These are phyloP conservation scores for Bellardia bayeri DNA, from an alignment of 2,888 invertebrate species.

Conservation along the genomic window DNA sequence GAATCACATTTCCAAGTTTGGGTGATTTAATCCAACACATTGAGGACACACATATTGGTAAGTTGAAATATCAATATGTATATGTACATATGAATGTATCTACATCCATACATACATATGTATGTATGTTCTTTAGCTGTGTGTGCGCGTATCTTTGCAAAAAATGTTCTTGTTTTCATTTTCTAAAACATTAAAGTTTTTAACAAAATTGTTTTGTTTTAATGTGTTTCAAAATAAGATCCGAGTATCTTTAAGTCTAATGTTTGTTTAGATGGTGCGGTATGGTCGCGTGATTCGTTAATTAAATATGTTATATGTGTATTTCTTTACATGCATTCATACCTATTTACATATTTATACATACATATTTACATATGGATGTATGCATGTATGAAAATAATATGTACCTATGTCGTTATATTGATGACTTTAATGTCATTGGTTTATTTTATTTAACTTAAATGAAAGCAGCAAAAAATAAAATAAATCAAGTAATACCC, in stretches of 20 bases:
- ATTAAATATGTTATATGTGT: constrained; percentile 37
- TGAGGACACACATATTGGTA: constrained; percentile 94
- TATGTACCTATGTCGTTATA: not conserved
- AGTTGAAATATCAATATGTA: constrained; percentile 73
- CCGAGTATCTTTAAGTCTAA: not conserved
- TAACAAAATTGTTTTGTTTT: constrained; percentile 6
- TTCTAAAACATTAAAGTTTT: constrained; percentile 29
- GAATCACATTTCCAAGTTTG: constrained; percentile 92
- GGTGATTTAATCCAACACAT: constrained; percentile 94
- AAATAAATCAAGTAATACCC: not conserved
- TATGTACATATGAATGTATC: constrained; percentile 9
- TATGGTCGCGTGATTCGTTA: constrained; percentile 70
- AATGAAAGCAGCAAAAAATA: not conserved
- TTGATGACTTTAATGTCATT: constrained; percentile 42
- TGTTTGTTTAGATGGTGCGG: constrained; percentile 20
- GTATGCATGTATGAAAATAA: not conserved
- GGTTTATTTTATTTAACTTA: not conserved
- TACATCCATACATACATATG: not conserved
- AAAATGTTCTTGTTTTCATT: constrained; percentile 16
- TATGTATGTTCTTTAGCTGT: constrained; percentile 8
- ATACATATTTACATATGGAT: not conserved
- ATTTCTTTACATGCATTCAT: not conserved
- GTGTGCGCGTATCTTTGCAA: constrained; percentile 33
- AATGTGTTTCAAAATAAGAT: not conserved
- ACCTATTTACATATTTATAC: not conserved